Percentiles rank a stretch among this genome's conserved stretches.
Conservation (phyloP, 2,113 vertebrate species). For the Neogobius melanostomus region DNA sequence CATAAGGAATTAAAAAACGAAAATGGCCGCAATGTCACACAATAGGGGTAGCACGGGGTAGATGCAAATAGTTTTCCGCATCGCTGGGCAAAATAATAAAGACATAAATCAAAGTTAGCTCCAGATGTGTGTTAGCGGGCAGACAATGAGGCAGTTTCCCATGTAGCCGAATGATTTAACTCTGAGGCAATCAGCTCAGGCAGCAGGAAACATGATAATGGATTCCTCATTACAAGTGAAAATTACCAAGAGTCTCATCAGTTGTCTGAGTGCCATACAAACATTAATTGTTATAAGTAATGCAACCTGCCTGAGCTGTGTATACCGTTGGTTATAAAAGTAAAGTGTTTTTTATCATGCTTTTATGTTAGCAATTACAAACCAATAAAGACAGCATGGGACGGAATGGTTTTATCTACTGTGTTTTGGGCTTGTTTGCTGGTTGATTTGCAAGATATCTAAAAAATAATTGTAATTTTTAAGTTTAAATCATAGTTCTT, state of each 20-base stretch:
- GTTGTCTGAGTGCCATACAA: constrained; percentile 29
- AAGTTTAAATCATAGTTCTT: no score
- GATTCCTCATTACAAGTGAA: constrained; percentile 63
- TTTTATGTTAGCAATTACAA: neutral
- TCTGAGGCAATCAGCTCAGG: constrained; percentile 63
- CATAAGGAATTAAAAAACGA: constrained; percentile 48
- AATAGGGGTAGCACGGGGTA: constrained; percentile 42
- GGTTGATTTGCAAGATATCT: neutral
- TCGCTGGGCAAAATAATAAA: constrained; percentile 68
- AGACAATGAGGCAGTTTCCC: constrained; percentile 57
- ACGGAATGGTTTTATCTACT: neutral
- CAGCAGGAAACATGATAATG: constrained; percentile 64
- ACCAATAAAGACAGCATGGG: neutral
- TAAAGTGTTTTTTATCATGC: constrained; percentile 3
- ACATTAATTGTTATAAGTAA: constrained; percentile 32
- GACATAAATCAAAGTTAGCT: constrained; percentile 73
- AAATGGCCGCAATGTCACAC: constrained; percentile 50
- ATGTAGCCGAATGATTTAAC: constrained; percentile 61
- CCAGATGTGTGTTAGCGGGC: constrained; percentile 49
- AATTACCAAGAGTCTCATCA: constrained; percentile 63
- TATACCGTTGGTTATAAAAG: neutral
- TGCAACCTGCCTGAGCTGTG: constrained; percentile 28
- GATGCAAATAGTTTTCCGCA: constrained; percentile 65
- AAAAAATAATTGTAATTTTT: neutral
- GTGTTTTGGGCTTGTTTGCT: neutral